Conservation (phyloP, 92 coral and sea anemone species). For the Phenganax marumi region DNA sequence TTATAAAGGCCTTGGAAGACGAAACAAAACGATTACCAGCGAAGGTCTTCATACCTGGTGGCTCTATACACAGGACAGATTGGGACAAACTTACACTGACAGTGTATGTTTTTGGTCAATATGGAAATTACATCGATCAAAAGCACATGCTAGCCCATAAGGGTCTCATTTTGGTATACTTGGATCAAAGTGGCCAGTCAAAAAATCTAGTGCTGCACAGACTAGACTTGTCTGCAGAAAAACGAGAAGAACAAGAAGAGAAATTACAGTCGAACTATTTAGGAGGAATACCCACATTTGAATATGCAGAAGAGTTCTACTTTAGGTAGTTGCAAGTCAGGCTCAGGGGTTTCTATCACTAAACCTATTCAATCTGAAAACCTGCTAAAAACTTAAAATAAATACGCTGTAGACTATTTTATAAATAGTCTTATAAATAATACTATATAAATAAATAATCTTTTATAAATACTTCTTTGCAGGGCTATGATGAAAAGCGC, state of each 20-base stretch:
- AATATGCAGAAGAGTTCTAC: constrained; percentile 5
- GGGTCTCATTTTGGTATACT: background rate
- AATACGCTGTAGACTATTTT: too few species aligned
- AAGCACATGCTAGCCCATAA: background rate
- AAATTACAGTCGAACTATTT: background rate
- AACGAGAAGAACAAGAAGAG: background rate
- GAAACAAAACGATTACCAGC: background rate
- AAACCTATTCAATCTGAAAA: background rate
- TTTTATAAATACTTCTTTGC: background rate
- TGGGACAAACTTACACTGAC: background rate
- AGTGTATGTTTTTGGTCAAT: background rate
- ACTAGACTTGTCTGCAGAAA: background rate
- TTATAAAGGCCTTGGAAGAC: background rate
- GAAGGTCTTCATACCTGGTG: background rate
- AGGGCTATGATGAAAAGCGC: background rate
- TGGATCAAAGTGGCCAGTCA: constrained; percentile 12
- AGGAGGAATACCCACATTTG: background rate
- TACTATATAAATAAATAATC: too few species aligned
- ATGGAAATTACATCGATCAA: constrained; percentile 19
- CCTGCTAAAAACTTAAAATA: too few species aligned
- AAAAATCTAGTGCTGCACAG: background rate
- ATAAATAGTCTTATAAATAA: too few species aligned
- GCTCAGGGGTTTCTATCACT: background rate
- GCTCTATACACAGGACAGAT: background rate
- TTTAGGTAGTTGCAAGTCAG: background rate